These are phyloP conservation scores for Mya arenaria DNA, from an alignment of 1,140 invertebrate genomes.

Conservation along the genomic window DNA sequence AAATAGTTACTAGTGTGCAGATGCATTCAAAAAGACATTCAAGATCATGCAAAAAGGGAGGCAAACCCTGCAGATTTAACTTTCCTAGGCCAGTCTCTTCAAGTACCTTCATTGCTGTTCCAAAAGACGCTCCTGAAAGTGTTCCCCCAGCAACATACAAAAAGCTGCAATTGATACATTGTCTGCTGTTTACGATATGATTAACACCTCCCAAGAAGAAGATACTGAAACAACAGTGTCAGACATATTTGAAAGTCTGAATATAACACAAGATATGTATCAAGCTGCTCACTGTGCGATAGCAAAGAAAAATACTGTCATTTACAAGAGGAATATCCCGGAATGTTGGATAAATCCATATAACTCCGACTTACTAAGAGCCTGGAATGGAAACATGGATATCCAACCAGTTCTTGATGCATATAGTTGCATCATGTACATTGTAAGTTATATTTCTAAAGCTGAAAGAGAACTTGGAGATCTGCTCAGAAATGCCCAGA, in stretches of 20 bases:
- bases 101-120: constrained; percentile 13
- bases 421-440: constrained; percentile 22
- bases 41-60: constrained; percentile 18
- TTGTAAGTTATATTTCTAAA: constrained; percentile 16
- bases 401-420: background rate
- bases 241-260: background rate
- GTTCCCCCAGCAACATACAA: background rate
- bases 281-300: background rate
- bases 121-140: background rate
- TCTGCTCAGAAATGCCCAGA: constrained; percentile 18
- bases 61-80: background rate
- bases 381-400: constrained; percentile 20
- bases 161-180: background rate
- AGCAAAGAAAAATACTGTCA: background rate
- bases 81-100: background rate
- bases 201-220: background rate
- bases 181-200: background rate
- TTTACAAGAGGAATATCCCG: background rate
- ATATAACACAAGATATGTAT: constrained; percentile 8
- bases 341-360: background rate
- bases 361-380: background rate
- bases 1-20: constrained; percentile 9
- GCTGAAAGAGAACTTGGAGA: constrained; percentile 21
- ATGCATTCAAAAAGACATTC: constrained; percentile 11
- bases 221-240: background rate